Percentiles rank a stretch among this genome's conserved stretches.
phyloP scores from a whole-genome alignment of 2,797 vertebrate genomes.

The Acomys russatus region DNA sequence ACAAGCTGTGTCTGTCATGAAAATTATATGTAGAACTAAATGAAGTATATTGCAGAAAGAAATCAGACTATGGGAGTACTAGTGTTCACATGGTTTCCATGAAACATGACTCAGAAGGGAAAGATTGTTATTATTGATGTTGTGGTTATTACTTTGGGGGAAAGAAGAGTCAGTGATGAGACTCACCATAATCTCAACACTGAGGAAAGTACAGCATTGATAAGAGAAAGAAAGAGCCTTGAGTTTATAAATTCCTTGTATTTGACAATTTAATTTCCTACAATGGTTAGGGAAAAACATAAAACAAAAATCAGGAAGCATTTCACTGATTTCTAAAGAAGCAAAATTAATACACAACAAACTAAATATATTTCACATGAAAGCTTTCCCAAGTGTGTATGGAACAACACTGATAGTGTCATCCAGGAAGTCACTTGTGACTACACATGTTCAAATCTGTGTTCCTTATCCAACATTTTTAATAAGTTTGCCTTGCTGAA shows the following conservation, averaged over 20 bases:
- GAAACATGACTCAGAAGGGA: neutral
- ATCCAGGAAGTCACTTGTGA: neutral
- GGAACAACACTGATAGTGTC: neutral
- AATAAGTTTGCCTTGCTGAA: neutral
- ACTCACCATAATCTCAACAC: neutral
- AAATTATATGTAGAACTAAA: neutral
- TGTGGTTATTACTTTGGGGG: neutral
- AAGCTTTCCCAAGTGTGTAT: neutral
- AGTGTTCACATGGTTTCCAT: neutral
- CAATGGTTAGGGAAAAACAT: neutral
- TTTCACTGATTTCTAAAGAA: neutral
- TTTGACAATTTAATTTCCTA: conserved; percentile 40
- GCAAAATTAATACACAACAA: neutral
- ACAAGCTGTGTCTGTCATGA: neutral
- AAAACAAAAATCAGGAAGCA: neutral
- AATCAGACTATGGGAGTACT: neutral
- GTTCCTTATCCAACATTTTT: neutral
- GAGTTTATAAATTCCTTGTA: neutral
- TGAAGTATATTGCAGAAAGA: neutral
- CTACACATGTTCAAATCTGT: neutral
- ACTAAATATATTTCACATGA: neutral
- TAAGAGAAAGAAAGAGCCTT: neutral
- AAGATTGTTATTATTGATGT: neutral
- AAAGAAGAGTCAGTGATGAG: neutral
- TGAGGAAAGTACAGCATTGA: conserved; percentile 1